Evolutionary conservation across 2,113 vertebrate genomes (phyloP), one percentile per base, ranked within the genome.

Genomic region (Syngnathoides biaculeatus): DNA sequence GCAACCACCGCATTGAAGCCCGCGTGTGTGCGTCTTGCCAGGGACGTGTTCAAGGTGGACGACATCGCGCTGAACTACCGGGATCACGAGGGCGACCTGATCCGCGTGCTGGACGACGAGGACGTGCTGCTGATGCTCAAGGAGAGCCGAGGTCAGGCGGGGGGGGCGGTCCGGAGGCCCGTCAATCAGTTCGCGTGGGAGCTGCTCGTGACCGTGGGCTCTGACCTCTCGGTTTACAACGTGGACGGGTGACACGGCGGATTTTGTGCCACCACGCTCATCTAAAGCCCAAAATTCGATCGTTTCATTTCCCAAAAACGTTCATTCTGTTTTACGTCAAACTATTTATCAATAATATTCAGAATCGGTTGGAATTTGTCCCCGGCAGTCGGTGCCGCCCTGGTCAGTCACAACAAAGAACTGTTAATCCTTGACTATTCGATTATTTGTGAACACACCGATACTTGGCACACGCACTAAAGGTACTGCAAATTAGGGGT

Each of bases 171-270:
- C 3, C 84, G 84, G 26, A 90, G 92, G 8, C 88, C 92, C 10
- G 88, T 92, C 85, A 94, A 94, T 69, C 93, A 90, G 68, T 95
- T 93, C 79, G 87, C 92, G 1, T 99, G 97, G 96, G 93, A 95
- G 73, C 75, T 99, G 67, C 90, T 95, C 1, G 72, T 96, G 75
- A 95, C 94, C 62, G 75, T 89, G 68, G 58, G 88, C 68, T 91
- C 92, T 4, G 89, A 97, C 75, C 75, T 96, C 24, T 83, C 77
- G 0, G 91, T 95, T 69, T 98, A 98, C 81, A 93, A 88, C 79
- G 88, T 85, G 0, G 87, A 84, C 20, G 85, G 87, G 17, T 62
- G 20, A 74, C 2, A 35, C 20, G 22, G 30, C 30, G 6, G 30
- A 6, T 53, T 19, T 17, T 47, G 15, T 4, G 13, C 35, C 27